A percentile compares a stretch with the other conserved stretches of the same genome.
These are phyloP conservation scores for Trinorchestia longiramus DNA, from an alignment of 1,140 invertebrate species.

Conservation along the genomic window DNA sequence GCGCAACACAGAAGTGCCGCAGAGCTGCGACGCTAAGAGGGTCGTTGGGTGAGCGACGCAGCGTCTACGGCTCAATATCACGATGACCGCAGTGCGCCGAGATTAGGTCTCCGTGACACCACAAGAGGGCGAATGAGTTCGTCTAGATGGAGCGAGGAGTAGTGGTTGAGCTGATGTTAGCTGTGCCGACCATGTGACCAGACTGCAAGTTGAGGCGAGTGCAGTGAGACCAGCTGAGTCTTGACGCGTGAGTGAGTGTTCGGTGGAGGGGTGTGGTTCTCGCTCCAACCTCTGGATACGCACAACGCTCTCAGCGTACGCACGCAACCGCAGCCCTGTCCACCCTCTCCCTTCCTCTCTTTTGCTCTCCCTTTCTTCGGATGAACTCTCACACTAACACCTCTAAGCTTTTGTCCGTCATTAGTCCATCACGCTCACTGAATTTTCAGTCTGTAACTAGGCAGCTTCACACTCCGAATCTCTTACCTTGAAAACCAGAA, in stretches of 20 bases:
- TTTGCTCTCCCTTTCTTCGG: slow-evolving; percentile 41
- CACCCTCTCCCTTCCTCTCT: slow-evolving; percentile 22
- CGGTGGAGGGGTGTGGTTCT: slow-evolving; percentile 34
- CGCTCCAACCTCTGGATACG: slow-evolving; percentile 33
- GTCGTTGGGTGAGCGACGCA: background rate
- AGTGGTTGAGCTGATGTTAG: slow-evolving; percentile 46
- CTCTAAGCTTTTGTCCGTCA: background rate
- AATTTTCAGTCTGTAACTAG: background rate
- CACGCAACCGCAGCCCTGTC: slow-evolving; percentile 16
- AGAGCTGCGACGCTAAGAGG: background rate
- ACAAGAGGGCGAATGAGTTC: slow-evolving; percentile 40
- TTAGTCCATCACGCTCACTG: background rate
- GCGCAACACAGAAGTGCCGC: background rate
- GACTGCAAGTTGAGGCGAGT: slow-evolving; percentile 54
- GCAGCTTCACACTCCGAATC: background rate
- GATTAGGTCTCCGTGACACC: slow-evolving; percentile 53
- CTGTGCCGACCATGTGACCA: slow-evolving; percentile 52
- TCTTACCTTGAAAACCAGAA: background rate
- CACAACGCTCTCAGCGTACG: slow-evolving; percentile 14
- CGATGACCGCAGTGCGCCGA: slow-evolving; percentile 18
- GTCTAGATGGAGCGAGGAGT: slow-evolving; percentile 52
- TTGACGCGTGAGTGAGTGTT: slow-evolving; percentile 52
- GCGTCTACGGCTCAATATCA: slow-evolving; percentile 7
- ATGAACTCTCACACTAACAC: background rate
- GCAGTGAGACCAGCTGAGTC: slow-evolving; percentile 39